phyloP scores from a whole-genome alignment of 2,797 vertebrate genomes.

The Falco columbarius region DNA sequence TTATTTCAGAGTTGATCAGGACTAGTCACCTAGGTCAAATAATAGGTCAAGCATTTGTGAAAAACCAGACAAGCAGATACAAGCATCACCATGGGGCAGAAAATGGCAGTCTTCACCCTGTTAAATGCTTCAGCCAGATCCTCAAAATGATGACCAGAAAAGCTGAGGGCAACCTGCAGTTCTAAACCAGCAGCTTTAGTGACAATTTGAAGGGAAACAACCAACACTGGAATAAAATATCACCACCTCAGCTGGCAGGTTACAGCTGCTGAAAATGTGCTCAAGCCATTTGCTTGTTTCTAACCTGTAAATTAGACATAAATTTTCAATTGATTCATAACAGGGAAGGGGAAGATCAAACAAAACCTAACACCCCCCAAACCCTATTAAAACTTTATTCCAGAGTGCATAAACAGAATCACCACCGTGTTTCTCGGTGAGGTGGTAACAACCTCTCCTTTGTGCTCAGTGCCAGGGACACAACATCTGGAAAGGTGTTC shows the following conservation, averaged over 20 bases:
- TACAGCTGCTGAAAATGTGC: not conserved
- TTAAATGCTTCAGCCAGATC: not conserved
- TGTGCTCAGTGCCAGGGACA: not conserved
- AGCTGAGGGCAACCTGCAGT: not conserved
- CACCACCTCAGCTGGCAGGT: not conserved
- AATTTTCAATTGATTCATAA: not conserved
- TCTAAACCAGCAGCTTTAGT: not conserved
- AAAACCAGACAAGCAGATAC: not conserved
- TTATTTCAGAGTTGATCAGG: not conserved
- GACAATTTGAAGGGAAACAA: not conserved
- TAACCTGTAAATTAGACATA: not conserved
- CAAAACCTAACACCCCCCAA: accelerated
- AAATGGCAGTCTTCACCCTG: not conserved
- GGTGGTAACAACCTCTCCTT: not conserved
- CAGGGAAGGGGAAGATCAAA: not conserved
- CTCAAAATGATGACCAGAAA: not conserved
- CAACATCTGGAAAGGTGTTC: slow-evolving; percentile 8
- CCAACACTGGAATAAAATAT: not conserved
- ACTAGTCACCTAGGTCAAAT: not conserved
- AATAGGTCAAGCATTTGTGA: not conserved
- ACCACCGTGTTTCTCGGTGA: not conserved
- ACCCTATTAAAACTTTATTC: not conserved
- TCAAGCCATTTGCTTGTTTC: not conserved
- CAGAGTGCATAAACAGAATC: not conserved
- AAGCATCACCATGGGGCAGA: not conserved